Evolutionary conservation across 2,113 vertebrate species (phyloP), one percentile per base, ranked within the genome.

Genomic region (Seriola aureovittata): DNA sequence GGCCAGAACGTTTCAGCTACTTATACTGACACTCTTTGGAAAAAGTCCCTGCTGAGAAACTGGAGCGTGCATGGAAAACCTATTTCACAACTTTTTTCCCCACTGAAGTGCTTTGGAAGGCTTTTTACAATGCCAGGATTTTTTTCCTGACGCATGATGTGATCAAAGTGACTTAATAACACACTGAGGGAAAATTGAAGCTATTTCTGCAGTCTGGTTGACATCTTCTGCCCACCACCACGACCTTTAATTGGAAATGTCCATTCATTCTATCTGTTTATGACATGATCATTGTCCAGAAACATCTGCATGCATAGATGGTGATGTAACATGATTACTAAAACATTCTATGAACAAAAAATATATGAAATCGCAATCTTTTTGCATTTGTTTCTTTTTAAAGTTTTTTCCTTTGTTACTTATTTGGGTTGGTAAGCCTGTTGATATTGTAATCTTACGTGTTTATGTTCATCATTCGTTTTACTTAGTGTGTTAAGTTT

Each of bases 11-110:
- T 76, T 81, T 84, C 85, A 78, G 59, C 82, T 36, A n/a, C 69
- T 85, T 66, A 70, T 46, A 4, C 63, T 74, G 59, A 79, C 70
- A 46, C 81, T 78, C 38, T 57, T 73, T 89, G 85, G 79, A 87
- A 91, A 90, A 91, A 85, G 81, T 85, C 81, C 73, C 80, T 13
- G 13, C 68, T 77, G 74, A 83, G 80, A 89, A 93, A 84, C 66
- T 85, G 74, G 83, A 85, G 83, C 81, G 74, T n/a, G 65, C 70
- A 89, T 90, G 92, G 90, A 92, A 93, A 94, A 92, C 76, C 88
- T 80, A 88, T 92, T 93, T 84, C 83, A 72, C 76, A 78, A 59
- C 60, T 71, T 85, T 75, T 80, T 76, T 77, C 17, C 83, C 57
- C 55, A 71, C 76, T 83, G 57, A 48, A 73, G 54, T 77, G 57